These are phyloP conservation scores for Syrphus vitripennis DNA, from an alignment of 2,888 invertebrate genomes.

Conservation along the genomic window DNA sequence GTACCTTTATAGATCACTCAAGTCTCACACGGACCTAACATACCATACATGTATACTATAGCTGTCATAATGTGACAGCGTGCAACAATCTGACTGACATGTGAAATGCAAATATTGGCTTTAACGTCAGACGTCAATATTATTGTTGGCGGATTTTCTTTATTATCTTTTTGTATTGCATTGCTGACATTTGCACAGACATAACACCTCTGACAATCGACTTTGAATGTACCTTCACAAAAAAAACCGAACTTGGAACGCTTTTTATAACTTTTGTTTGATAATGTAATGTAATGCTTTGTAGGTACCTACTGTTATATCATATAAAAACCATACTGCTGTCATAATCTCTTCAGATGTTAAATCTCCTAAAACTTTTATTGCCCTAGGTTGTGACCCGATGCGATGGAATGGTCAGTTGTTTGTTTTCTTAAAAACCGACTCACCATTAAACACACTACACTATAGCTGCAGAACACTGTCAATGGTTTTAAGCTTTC, in stretches of 20 bases:
- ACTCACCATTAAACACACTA: slow-evolving; percentile 6
- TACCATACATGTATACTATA: slow-evolving; percentile 1
- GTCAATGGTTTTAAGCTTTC: slow-evolving; percentile 40
- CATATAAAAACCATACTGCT: neutral
- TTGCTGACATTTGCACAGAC: slow-evolving; percentile 50
- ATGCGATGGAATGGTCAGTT: slow-evolving; percentile 25
- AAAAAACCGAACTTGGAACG: slow-evolving; percentile 41
- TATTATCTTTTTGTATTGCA: slow-evolving; percentile 22
- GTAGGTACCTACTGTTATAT: slow-evolving; percentile 29
- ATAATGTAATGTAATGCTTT: neutral
- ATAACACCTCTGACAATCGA: slow-evolving; percentile 58
- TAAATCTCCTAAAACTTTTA: slow-evolving; percentile 28
- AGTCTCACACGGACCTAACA: neutral
- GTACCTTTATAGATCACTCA: slow-evolving; percentile 49
- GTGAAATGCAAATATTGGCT: slow-evolving; percentile 67
- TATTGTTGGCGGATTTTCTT: slow-evolving; percentile 49
- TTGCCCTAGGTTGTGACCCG: slow-evolving; percentile 62
- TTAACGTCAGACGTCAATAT: slow-evolving; percentile 67
- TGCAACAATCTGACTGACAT: slow-evolving; percentile 58
- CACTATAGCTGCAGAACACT: neutral
- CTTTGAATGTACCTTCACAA: neutral
- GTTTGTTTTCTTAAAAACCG: slow-evolving; percentile 43
- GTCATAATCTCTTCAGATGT: slow-evolving; percentile 47
- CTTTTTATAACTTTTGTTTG: slow-evolving; percentile 31
- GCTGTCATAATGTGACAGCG: slow-evolving; percentile 53